Evolutionary conservation across 1,140 invertebrate genomes (phyloP), one percentile per base, ranked within the genome.

Genomic region (Leptopilina boulardi): DNA sequence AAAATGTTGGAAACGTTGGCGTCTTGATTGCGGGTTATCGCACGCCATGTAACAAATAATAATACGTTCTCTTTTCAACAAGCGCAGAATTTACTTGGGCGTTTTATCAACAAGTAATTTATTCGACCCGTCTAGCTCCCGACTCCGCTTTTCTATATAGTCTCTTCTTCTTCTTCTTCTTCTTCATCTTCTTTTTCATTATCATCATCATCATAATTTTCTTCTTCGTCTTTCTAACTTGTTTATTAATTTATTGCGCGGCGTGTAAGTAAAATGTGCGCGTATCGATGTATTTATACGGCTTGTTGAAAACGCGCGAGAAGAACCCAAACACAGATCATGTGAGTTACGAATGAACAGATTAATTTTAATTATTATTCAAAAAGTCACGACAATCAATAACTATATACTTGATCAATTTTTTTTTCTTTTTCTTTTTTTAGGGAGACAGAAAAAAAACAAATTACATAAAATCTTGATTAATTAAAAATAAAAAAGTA

Each of bases 11-110:
- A 9, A 81, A 76, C 73, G 84, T 84, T 86, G 86, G 85, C 87
- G 86, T 84, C 86, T 78, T 30, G 74, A 79, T 81, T 77, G 77
- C 41, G 83, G 87, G 87, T 88, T 88, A 88, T 88, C 87, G 79
- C 75, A 41, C 76, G 77, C 81, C 83, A 81, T 81, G 83, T 86
- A 83, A 86, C 82, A 86, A 84, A 84, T 80, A 71, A 72, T 71
- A 71, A 75, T 77, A 54, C 72, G 74, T 59, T 70, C 74, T 59
- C 73, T 56, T 47, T 54, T 59, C 42, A 54, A 42, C 77, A 21
- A 84, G 81, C 74, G 77, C 76, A 85, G 84, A 38, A 38, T 70
- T n/a, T 80, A 76, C 51, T 70, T 59, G 23, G 34, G 30, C 51
- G 79, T 41, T 79, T 84, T 86, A 86, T 86, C 85, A 86, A 76